These are phyloP conservation scores for Isichthys henryi DNA, from an alignment of 2,113 vertebrate species.

Conservation along the genomic window DNA sequence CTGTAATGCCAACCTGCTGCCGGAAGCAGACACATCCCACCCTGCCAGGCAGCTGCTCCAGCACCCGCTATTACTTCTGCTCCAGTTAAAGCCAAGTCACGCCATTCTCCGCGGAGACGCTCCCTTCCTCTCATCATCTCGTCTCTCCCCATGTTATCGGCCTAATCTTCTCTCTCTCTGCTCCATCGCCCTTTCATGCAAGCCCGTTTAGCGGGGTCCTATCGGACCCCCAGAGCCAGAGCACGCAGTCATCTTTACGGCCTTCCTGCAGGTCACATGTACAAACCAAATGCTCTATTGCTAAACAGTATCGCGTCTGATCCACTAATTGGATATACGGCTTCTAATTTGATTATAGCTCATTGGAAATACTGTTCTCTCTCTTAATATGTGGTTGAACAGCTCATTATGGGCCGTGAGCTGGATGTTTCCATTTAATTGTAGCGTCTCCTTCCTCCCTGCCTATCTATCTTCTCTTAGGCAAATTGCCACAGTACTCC, in stretches of 20 bases:
- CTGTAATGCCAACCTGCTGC: background rate
- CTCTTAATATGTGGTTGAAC: background rate
- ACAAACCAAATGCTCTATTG: no score
- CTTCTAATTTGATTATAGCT: background rate
- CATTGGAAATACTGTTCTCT: background rate
- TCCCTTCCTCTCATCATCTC: background rate
- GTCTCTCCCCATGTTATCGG: background rate
- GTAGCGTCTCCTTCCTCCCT: background rate
- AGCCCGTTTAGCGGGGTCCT: background rate
- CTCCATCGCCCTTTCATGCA: background rate
- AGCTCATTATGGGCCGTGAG: background rate
- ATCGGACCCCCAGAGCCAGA: background rate
- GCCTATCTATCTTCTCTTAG: background rate
- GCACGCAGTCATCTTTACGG: background rate
- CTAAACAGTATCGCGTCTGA: background rate
- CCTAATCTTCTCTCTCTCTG: background rate
- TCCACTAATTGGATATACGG: background rate
- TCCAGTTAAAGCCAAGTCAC: background rate
- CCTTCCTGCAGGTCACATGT: background rate
- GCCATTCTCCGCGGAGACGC: background rate
- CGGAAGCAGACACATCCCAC: background rate
- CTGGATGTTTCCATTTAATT: background rate
- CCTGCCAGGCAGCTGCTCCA: background rate
- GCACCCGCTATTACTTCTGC: background rate
- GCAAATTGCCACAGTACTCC: background rate